Evolutionary conservation across 2,888 invertebrate species (phyloP).

Genomic region (Dugesia japonica): DNA sequence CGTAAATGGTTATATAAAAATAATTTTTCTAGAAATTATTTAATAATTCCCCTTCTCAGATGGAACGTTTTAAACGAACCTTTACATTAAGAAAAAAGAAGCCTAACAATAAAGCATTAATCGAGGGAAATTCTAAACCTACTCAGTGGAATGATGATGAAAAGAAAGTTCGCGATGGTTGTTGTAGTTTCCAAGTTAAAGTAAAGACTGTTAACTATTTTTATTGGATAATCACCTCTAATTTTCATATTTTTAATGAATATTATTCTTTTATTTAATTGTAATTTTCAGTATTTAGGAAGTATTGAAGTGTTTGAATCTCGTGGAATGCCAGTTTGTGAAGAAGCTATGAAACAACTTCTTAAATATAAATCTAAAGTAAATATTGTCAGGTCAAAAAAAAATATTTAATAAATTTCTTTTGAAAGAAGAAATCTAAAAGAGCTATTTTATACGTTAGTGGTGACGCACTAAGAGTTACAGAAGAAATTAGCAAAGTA

Average conservation of each 20-base stretch:
- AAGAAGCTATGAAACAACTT: constrained; percentile 88
- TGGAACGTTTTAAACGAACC: constrained; percentile 36
- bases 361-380: constrained; percentile 40
- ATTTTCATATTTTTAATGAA: no score
- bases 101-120: constrained; percentile 38
- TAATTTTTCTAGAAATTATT: no score
- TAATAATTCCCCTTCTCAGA: not conserved
- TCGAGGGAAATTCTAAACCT: constrained; percentile 50
- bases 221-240: no score
- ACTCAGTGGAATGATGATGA: constrained; percentile 98
- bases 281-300: constrained; percentile 64
- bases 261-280: no score
- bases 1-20: no score
- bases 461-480: constrained; percentile 77
- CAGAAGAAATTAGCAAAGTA: constrained; percentile 87
- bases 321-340: constrained; percentile 96
- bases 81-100: constrained; percentile 62
- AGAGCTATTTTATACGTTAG: constrained; percentile 51
- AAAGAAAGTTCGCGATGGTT: constrained; percentile 77
- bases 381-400: not conserved
- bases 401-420: not conserved
- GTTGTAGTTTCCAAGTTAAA: constrained; percentile 90
- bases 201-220: no score
- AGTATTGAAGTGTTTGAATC: constrained; percentile 98
- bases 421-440: constrained; percentile 31